These are phyloP conservation scores for Tetrax tetrax DNA, from an alignment of 2,113 vertebrate species.

Conservation along the genomic window DNA sequence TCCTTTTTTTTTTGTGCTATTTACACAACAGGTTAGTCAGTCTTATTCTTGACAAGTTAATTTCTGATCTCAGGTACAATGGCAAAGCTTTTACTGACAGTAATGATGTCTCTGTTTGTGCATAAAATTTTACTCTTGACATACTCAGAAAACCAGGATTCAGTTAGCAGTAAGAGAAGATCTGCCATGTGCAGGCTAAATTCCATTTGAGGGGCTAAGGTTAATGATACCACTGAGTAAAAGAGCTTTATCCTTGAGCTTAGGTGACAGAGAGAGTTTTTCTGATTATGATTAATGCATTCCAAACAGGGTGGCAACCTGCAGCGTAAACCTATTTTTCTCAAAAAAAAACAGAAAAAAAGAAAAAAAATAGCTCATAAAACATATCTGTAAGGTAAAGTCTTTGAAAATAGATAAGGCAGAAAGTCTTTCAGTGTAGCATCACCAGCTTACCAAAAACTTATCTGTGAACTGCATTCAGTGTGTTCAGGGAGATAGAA, in stretches of 20 bases:
- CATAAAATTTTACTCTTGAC: background rate
- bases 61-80: background rate
- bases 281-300: background rate
- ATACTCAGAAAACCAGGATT: background rate
- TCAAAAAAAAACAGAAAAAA: too few species aligned
- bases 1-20: background rate
- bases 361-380: background rate
- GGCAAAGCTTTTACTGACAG: background rate
- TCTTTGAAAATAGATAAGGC: background rate
- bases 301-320: background rate
- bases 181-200: background rate
- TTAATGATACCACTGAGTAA: background rate
- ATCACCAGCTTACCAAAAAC: background rate
- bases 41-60: background rate
- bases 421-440: background rate
- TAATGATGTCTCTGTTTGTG: rapidly evolving
- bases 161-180: background rate
- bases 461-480: background rate
- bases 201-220: background rate
- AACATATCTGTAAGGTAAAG: background rate
- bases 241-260: background rate
- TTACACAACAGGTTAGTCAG: background rate
- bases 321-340: background rate
- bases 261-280: background rate
- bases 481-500: background rate